phyloP scores from a whole-genome alignment of 2,888 invertebrate genomes.

The Automeris io region DNA sequence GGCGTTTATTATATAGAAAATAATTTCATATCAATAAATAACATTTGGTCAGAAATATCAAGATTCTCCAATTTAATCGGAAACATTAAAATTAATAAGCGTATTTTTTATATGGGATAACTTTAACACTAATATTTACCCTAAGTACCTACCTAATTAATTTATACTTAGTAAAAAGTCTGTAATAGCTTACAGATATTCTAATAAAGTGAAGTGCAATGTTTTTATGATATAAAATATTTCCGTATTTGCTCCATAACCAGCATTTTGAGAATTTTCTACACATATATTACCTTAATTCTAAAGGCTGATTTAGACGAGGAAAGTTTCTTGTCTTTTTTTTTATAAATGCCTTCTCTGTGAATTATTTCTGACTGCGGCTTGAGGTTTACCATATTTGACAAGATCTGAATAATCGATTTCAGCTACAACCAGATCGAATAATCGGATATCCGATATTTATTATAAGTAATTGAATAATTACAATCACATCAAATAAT shows the following conservation, averaged over 20 bases:
- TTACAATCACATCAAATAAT: no score
- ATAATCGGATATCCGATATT: no score
- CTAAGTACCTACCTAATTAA: conserved; percentile 33
- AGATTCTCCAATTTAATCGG: conserved; percentile 72
- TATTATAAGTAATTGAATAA: no score
- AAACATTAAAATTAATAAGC: conserved; percentile 77
- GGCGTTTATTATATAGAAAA: conserved; percentile 56
- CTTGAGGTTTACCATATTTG: no score
- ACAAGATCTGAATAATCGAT: no score
- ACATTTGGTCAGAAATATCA: conserved; percentile 75
- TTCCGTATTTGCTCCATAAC: conserved; percentile 53
- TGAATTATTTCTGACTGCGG: no score
- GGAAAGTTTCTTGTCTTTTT: no score
- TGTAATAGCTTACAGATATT: conserved; percentile 9
- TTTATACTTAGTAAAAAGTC: conserved; percentile 13
- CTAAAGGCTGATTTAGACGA: no score
- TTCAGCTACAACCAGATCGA: no score
- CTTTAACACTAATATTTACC: conserved; percentile 47
- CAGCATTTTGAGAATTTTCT: conserved; percentile 51
- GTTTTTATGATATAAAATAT: conserved; percentile 32
- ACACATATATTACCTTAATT: conserved; percentile 33
- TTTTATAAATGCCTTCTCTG: no score
- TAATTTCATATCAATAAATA: conserved; percentile 58
- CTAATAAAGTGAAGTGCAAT: conserved; percentile 38
- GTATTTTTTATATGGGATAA: conserved; percentile 73